Percentiles rank a stretch among this genome's conserved stretches.
phyloP scores from a whole-genome alignment of 1,140 invertebrate species.

The Euglossa dilemma region DNA sequence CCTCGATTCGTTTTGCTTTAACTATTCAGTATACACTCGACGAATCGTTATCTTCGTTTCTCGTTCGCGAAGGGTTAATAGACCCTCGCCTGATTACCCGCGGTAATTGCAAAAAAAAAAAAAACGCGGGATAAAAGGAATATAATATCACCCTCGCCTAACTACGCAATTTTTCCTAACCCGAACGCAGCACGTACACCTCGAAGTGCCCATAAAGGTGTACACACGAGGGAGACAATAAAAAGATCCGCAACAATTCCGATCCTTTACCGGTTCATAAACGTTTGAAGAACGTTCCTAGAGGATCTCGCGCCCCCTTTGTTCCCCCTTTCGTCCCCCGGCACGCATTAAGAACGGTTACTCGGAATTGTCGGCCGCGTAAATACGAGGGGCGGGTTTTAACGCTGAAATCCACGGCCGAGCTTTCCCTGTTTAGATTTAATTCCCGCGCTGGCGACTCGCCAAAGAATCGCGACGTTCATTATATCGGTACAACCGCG shows the following conservation, averaged over 20 bases:
- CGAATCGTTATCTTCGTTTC: no score
- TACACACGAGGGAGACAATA: neutral
- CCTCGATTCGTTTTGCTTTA: no score
- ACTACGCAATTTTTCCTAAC: no score
- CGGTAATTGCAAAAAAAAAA: no score
- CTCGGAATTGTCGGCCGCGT: conserved; percentile 3
- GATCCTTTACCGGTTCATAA: neutral
- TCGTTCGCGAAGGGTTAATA: no score
- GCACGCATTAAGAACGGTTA: neutral
- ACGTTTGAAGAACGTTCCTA: neutral
- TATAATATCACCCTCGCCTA: no score
- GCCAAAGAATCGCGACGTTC: conserved; percentile 50
- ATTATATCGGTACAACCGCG: neutral
- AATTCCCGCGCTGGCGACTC: conserved; percentile 58
- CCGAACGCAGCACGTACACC: no score
- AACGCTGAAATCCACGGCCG: conserved; percentile 11
- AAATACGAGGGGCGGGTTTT: conserved; percentile 20
- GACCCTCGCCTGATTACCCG: no score
- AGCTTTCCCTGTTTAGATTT: conserved; percentile 63
- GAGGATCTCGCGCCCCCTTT: neutral
- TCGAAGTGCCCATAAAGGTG: no score
- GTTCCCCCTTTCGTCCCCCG: no score
- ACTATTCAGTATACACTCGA: no score
- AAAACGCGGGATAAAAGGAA: no score
- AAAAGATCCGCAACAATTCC: neutral